These are phyloP conservation scores for Meiosimyza platycephala DNA, from an alignment of 2,888 invertebrate species.

Conservation along the genomic window DNA sequence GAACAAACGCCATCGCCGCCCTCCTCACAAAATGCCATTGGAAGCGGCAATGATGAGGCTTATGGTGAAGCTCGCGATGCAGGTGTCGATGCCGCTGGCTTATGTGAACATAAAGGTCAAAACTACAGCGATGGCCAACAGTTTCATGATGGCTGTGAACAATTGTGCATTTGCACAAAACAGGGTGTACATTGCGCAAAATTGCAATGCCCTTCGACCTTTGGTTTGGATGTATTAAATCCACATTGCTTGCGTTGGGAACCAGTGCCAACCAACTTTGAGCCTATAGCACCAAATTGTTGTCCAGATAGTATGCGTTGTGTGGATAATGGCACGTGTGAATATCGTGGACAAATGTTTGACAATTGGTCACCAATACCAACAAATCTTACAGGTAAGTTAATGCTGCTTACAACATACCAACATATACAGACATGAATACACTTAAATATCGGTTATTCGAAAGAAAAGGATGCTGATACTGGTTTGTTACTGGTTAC, in stretches of 20 bases:
- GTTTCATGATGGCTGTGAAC: conserved; percentile 85
- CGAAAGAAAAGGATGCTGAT: no score
- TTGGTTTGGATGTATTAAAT: conserved; percentile 86
- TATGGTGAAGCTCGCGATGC: conserved; percentile 59
- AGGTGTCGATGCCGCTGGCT: conserved; percentile 41
- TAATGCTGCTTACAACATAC: neutral
- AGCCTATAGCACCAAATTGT: conserved; percentile 80
- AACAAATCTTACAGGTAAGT: conserved; percentile 73
- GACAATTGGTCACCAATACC: conserved; percentile 87
- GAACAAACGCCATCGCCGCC: conserved; percentile 69
- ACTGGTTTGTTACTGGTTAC: no score
- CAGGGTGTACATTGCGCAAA: conserved; percentile 81
- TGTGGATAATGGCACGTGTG: conserved; percentile 84
- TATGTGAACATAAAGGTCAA: conserved; percentile 60
- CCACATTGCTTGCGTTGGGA: conserved; percentile 90
- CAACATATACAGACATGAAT: conserved; percentile 13
- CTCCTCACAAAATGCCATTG: conserved; percentile 53
- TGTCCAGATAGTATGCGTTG: conserved; percentile 84
- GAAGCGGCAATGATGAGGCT: conserved; percentile 45
- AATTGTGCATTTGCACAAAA: conserved; percentile 80
- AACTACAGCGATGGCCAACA: conserved; percentile 73
- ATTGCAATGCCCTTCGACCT: conserved; percentile 85
- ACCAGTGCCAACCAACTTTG: conserved; percentile 78
- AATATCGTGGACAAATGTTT: conserved; percentile 73
- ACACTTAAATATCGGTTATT: no score